Base-by-base conservation (phyloP, 2,888 invertebrate species). In the Erannis defoliaria region DNA sequence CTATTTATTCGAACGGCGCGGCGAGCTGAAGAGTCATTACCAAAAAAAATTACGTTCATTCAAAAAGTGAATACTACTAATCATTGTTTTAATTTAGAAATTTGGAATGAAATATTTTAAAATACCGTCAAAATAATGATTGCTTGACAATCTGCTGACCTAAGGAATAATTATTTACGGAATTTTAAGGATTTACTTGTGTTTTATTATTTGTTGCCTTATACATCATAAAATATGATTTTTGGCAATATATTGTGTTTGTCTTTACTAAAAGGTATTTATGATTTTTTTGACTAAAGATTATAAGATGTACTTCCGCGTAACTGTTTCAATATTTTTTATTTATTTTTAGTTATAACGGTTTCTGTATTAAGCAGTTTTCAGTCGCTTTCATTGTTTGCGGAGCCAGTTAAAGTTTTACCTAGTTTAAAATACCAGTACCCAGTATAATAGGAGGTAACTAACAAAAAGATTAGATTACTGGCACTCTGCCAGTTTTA, bases 391-490 rank as follows among this genome's bases (percentile, higher is more conserved):
- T 19, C 31, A 31, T 19, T 46, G 46, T 46, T 46, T 18, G 19
- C 9, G 18, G 12, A 31, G 12, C 31, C 33, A 53, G 51, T 40
- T 51, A 51, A 51, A 46, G 37, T 50, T 51, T 42, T 35, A 50
- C n/a, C 59, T 49, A n/a, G 48, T 60, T 49, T 40, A 42, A 54
- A 60, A 42, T 6, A 14, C 42, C 53, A 43, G 31, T 40, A 40
- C 10, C 8, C 16, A 49, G 40, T 38, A 48, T 59, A 55, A 60
- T 40, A 46, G 18, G 26, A 49, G 29, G 38, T 21, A 35, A 1
- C 49, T 42, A 55, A 50, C 60, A 50, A 43, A 48, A 54, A 54
- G 54, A 43, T 60, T 60, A 60, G 35, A 42, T 60, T 50, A 10
- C 49, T 55, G 60, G 60, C 60, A 14, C 60, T 42, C 8, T 19